Base-by-base conservation (phyloP, 2,888 invertebrate species). In the Alsophila aescularia region DNA sequence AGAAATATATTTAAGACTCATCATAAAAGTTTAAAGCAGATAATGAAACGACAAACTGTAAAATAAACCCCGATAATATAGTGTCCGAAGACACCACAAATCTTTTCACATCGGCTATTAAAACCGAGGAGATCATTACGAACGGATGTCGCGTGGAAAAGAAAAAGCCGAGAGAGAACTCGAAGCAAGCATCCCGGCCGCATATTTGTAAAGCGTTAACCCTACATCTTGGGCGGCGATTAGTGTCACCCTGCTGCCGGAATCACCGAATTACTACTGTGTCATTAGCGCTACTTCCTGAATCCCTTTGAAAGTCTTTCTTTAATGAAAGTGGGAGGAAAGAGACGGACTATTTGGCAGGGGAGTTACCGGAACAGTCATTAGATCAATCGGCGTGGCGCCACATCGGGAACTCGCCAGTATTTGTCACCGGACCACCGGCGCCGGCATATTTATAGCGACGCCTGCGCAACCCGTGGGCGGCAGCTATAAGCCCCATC, bases 371-470 rank as follows among this genome's bases (percentile, higher is more conserved):
- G 75, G 75, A 77, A 75, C 72, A 75, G 79, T 75, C 79, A 78
- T 81, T 87, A 85, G 87, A 90, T 90, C 89, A 89, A 87, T 88
- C 86, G 81, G 75, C 80, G 79, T 80, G 81, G 81, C 84, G 85
- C 83, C 79, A 81, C 80, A 79, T 77, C 77, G 80, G 83, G 82
- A 81, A 82, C 81, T 76, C 71, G 73, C 78, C 80, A 77, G 87
- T 84, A 87, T 90, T 90, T 90, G 90, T 90, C 90, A 88, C 87
- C 81, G 86, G 90, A 91, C 90, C 90, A 91, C 90, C 87, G 81
- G 85, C 85, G 83, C 84, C 81, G 89, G 74, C 67, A 83, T 90
- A 91, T 91, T 91, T 90, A 91, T 91, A 91, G 90, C 83, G 74
- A 79, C 85, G 83, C 83, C 82, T 75, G 81, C 81, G 78, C 79